These are phyloP conservation scores for Alligator mississippiensis DNA, from an alignment of 2,113 vertebrate species.

Conservation along the genomic window DNA sequence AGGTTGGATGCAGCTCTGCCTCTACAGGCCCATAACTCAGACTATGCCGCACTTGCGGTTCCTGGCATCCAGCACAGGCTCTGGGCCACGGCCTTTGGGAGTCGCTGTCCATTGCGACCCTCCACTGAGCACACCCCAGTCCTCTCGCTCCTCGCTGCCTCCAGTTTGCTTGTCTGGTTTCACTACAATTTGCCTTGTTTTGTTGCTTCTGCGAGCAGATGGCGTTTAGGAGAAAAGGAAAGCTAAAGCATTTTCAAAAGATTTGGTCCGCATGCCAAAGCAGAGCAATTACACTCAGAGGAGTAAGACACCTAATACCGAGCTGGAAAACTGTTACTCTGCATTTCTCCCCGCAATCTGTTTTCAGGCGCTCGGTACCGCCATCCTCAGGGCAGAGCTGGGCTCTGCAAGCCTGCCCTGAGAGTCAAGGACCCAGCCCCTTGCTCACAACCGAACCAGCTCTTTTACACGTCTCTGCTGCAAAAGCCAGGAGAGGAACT, in stretches of 20 bases:
- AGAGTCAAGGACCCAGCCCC: background rate
- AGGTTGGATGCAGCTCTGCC: no score
- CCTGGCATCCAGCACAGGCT: background rate
- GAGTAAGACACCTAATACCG: background rate
- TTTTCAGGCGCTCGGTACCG: no score
- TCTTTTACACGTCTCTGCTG: background rate
- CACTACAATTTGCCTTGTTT: background rate
- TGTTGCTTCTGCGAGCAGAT: background rate
- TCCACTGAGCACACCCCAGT: background rate
- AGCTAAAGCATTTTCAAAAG: background rate
- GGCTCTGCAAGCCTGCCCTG: background rate
- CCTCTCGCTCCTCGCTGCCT: background rate
- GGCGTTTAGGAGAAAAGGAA: background rate
- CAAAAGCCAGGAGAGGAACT: background rate
- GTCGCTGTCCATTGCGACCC: background rate
- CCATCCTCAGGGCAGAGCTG: no score
- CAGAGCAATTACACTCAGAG: no score
- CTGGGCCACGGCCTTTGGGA: background rate
- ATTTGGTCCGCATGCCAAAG: background rate
- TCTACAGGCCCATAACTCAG: no score
- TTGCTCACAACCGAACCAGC: background rate
- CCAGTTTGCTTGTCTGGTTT: background rate
- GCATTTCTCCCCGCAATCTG: background rate
- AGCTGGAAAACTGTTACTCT: background rate
- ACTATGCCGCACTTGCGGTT: background rate